Evolutionary conservation across 1,140 invertebrate genomes (phyloP), one percentile per base, ranked within the genome.

Genomic region (Solenopsis invicta): DNA sequence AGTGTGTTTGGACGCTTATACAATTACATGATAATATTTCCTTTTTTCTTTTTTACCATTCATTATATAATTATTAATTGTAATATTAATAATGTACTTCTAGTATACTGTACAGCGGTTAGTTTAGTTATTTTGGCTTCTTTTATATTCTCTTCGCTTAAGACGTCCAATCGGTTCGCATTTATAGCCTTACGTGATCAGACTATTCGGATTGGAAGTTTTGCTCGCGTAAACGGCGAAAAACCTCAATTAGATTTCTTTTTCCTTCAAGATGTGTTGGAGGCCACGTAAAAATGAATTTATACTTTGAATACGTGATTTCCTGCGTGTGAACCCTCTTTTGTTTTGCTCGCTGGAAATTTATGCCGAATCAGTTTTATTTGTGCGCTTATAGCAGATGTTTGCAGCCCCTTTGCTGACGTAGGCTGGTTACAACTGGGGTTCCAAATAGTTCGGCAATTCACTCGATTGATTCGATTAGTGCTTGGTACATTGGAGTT

Each of bases 91-190:
- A 93, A 94, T 91, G 94, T 94, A 95, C 91, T 74, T 61, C 91
- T 95, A 94, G 89, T 93, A 93, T 94, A 94, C 94, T 95, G 94
- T 95, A 95, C 94, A 95, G 87, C 93, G 12, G 93, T 94, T 94
- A 93, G 92, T 94, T 94, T 92, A 72, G 76, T 92, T 91, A 93
- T 92, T 93, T 93, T 93, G 93, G 92, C 92, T 94, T 93, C 64
- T 91, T 91, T 91, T 89, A 86, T 80, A 77, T 64, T 82, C 9
- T 74, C 89, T 82, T 85, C 48, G n/a, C 76, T 89, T 87, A 87
- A 75, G 90, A 90, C 78, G 85, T 90, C 87, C 52, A 86, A 71
- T 84, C 87, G 71, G 85, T 64, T 90, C 81, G 48, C 76, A 61
- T 64, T 87, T 87, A 71, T 84, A 85, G 80, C 80, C 61, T 66